Evolutionary conservation across 2,797 vertebrate genomes (phyloP).

Genomic region (Philypnodon macrostomus): DNA sequence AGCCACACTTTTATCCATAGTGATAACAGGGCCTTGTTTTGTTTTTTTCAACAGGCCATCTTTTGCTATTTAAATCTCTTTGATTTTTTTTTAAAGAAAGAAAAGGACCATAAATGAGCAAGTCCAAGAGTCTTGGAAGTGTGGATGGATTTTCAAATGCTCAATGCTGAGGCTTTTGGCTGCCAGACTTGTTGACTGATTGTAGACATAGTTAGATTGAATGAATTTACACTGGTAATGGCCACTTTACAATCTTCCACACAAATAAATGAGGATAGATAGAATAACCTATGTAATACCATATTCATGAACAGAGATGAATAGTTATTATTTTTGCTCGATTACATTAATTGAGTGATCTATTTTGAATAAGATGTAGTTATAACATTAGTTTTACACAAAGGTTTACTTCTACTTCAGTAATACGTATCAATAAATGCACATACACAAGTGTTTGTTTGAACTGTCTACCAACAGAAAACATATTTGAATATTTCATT

Average conservation of each 20-base stretch:
- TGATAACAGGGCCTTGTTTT: constrained; percentile 62
- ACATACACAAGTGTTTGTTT: no score
- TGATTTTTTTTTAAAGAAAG: constrained; percentile 34
- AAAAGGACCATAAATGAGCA: constrained; percentile 48
- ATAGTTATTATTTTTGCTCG: no score
- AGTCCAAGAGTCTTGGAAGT: constrained; percentile 55
- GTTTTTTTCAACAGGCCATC: constrained; percentile 57
- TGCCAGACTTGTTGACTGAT: constrained; percentile 56
- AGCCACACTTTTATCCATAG: constrained; percentile 62
- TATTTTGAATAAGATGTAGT: no score
- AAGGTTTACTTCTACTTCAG: no score
- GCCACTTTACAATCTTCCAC: constrained; percentile 37
- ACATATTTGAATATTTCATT: no score
- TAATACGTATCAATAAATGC: no score
- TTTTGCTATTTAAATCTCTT: constrained; percentile 58
- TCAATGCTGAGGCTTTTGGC: constrained; percentile 54
- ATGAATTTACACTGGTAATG: constrained; percentile 61
- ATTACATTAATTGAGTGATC: no score
- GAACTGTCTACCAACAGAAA: no score
- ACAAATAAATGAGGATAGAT: constrained; percentile 21
- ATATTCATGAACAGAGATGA: no score
- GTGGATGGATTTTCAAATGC: constrained; percentile 50
- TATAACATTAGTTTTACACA: no score
- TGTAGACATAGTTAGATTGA: constrained; percentile 58
- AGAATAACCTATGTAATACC: no score